Conservation (phyloP, 2,888 invertebrate genomes). For the Cremastinae sp. region DNA sequence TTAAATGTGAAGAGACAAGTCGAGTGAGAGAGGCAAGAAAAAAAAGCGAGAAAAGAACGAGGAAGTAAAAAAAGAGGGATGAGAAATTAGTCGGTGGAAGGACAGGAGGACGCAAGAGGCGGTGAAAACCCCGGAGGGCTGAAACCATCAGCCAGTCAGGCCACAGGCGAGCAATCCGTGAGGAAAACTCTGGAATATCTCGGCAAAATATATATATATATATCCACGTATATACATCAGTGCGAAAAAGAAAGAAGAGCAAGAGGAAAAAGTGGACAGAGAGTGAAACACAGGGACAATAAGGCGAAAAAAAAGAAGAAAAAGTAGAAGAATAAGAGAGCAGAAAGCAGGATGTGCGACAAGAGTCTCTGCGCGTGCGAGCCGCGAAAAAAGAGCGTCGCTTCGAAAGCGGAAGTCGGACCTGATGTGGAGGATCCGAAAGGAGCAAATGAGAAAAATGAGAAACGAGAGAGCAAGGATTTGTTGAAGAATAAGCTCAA, state of each 20-base stretch:
- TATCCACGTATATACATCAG: conserved; percentile 2
- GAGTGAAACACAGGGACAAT: conserved; percentile 1
- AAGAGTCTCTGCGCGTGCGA: conserved; percentile 71
- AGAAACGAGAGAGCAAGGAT: conserved; percentile 54
- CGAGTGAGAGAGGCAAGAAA: conserved; percentile 15
- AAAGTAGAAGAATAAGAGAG: conserved; percentile 8
- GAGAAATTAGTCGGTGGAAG: conserved; percentile 12
- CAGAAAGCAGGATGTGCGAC: conserved; percentile 72
- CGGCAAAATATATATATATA: too few relatives aligned
- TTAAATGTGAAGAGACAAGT: conserved; percentile 49
- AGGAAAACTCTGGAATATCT: conserved; percentile 12
- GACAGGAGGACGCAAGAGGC: conserved; percentile 28
- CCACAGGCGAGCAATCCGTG: conserved; percentile 36
- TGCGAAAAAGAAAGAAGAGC: background rate
- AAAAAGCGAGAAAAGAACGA: conserved; percentile 30
- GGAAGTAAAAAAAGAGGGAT: conserved; percentile 5
- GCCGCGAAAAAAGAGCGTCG: conserved; percentile 59
- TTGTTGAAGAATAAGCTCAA: conserved; percentile 81
- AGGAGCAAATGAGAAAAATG: conserved; percentile 18
- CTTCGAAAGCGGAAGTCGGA: conserved; percentile 45
- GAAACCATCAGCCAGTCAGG: conserved; percentile 43
- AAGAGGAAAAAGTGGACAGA: conserved; percentile 16
- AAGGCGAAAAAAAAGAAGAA: conserved; percentile 5
- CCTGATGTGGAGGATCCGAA: conserved; percentile 5
- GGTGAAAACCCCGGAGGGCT: conserved; percentile 30